Evolutionary conservation across 2,113 vertebrate species (phyloP), one percentile per base, ranked within the genome.

Genomic region (Rhinopomastus cyanomelas): DNA sequence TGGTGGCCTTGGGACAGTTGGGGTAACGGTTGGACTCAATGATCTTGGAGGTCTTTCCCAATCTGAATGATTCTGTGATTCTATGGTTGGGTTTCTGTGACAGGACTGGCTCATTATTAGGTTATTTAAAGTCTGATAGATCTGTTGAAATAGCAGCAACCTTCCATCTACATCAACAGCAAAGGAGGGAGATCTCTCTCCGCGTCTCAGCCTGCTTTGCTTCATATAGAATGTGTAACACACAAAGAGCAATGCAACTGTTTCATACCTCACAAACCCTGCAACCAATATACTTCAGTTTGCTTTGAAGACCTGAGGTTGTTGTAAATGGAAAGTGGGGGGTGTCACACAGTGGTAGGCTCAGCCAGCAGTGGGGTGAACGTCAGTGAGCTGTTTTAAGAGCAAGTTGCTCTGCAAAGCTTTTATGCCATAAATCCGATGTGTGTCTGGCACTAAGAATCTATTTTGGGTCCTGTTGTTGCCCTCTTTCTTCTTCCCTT

Each of bases 381-480:
- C 51, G 46, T 26, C 90, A 67, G 78, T 60, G 60, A 53, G 57
- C 39, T 93, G 42, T 77, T 93, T 52, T 39, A 90, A 89, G 74
- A 88, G 18, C 39, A 71, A 56, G 26, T 81, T 81, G 73, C 46
- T 87, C 74, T 82, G 67, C 67, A 56, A 52, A 83, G 72, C 34
- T 90, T 92, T 94, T 71, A 27, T 83, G 68, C 23, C 6, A 21
- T 59, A 64, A 30, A 55, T 73, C 60, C 89, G 85, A 87, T 46
- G 34, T 71, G 15, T 62, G 59, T 42, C 52, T 87, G 68, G 75
- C 79, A 81, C 72, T 60, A 26, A 21, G 5, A 72, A 32, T 93
- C 87, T 95, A 51, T 93, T 93, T 92, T 81, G 44, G 39, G 27
- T 89, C 32, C 36, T 67, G 25, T 49, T 89, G 51, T 77, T 86